Percentiles rank a stretch among this genome's conserved stretches.
phyloP scores from a whole-genome alignment of 2,888 invertebrate species.

The Ptilodon capucinus region DNA sequence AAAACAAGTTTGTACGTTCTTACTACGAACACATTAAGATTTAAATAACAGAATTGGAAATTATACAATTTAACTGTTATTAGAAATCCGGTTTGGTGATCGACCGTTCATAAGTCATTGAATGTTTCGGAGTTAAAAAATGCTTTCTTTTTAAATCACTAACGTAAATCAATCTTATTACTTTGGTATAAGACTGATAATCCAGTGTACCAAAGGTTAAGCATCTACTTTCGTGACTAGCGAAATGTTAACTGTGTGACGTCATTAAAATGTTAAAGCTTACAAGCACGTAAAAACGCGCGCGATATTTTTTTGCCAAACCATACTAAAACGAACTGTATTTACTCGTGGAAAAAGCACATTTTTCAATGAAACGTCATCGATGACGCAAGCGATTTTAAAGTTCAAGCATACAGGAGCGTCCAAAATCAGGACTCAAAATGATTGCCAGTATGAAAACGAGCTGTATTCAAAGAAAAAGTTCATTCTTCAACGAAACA shows the following conservation, averaged over 20 bases:
- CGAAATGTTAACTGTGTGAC: slow-evolving; percentile 5
- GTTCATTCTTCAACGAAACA: no score
- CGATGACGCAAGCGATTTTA: no score
- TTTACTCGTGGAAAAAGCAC: no score
- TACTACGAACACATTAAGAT: neutral
- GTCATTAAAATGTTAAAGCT: slow-evolving; percentile 2
- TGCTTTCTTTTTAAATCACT: slow-evolving; percentile 24
- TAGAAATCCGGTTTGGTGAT: slow-evolving; percentile 36
- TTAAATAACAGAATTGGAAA: slow-evolving; percentile 5
- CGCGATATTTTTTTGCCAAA: no score
- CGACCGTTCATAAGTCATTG: slow-evolving; percentile 16
- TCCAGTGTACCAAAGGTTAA: slow-evolving; percentile 7
- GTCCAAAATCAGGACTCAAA: no score
- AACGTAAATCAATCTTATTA: slow-evolving; percentile 6
- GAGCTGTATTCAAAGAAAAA: no score
- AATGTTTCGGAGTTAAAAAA: slow-evolving; percentile 7
- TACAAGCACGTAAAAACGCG: no score
- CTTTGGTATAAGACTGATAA: slow-evolving; percentile 7
- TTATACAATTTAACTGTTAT: slow-evolving; percentile 16
- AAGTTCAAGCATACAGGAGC: no score
- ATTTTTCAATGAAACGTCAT: no score
- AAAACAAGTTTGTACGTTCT: slow-evolving; percentile 2
- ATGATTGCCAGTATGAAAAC: no score
- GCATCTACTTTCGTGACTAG: slow-evolving; percentile 14
- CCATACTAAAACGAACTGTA: no score